Conservation (phyloP, 2,888 invertebrate genomes). For the Theodoxus fluviatilis region DNA sequence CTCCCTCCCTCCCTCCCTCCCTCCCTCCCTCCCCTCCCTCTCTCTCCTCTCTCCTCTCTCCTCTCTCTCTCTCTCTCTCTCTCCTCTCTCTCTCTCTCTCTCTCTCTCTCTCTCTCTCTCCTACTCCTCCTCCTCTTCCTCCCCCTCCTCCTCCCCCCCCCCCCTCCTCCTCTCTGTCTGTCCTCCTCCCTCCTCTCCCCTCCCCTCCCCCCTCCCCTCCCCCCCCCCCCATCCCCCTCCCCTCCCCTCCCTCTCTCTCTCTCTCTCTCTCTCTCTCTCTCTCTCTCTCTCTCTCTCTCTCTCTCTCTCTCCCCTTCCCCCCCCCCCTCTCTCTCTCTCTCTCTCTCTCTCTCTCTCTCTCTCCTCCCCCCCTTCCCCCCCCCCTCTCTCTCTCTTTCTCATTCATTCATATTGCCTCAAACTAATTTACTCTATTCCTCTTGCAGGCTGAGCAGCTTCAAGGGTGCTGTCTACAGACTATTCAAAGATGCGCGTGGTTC, state of each 20-base stretch:
- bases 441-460: too few relatives aligned
- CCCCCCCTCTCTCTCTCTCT: slow-evolving; percentile 18
- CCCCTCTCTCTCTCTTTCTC: background rate
- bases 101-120: background rate
- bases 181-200: background rate
- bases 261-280: slow-evolving; percentile 18
- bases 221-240: background rate
- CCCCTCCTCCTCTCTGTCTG: background rate
- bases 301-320: slow-evolving; percentile 8
- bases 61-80: background rate
- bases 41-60: background rate
- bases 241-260: slow-evolving; percentile 6
- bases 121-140: background rate
- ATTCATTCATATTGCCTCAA: background rate
- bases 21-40: slow-evolving; percentile 1
- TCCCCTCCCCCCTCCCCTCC: background rate
- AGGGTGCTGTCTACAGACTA: too few relatives aligned
- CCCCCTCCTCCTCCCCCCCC: background rate
- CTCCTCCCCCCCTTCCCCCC: slow-evolving; percentile 2
- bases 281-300: slow-evolving; percentile 10
- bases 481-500: too few relatives aligned
- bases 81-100: background rate
- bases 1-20: background rate
- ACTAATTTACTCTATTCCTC: too few relatives aligned
- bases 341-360: slow-evolving; percentile 3